Evolutionary conservation across 2,888 invertebrate genomes (phyloP).

Genomic region (Protodeltote pygarga): DNA sequence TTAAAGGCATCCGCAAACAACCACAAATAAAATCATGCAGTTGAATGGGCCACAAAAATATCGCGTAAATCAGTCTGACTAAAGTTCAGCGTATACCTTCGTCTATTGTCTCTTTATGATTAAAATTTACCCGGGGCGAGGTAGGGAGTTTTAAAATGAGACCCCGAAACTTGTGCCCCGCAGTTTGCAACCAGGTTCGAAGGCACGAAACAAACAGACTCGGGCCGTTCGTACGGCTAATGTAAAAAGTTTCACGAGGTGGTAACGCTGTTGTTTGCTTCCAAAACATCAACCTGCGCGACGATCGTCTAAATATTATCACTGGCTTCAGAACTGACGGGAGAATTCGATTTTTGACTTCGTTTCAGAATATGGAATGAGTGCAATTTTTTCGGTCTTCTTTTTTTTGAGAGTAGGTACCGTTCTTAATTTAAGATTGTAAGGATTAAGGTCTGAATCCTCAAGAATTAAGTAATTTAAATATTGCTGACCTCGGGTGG

Average conservation of each 20-base stretch:
- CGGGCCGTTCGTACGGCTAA: slow-evolving; percentile 67
- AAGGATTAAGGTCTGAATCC: too few relatives aligned
- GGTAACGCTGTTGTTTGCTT: slow-evolving; percentile 72
- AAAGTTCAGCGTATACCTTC: slow-evolving; percentile 70
- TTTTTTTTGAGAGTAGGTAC: too few relatives aligned
- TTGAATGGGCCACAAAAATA: slow-evolving; percentile 57
- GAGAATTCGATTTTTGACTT: slow-evolving; percentile 22
- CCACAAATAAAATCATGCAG: slow-evolving; percentile 53
- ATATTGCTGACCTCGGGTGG: too few relatives aligned
- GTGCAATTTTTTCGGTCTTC: too few relatives aligned
- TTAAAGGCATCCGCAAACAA: slow-evolving; percentile 50
- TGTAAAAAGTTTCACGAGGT: slow-evolving; percentile 78
- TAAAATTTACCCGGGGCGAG: slow-evolving; percentile 72
- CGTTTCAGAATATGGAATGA: background rate
- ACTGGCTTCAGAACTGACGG: slow-evolving; percentile 28
- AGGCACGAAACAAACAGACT: slow-evolving; percentile 78
- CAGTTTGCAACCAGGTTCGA: slow-evolving; percentile 71
- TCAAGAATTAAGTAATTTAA: too few relatives aligned
- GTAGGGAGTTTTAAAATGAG: slow-evolving; percentile 76
- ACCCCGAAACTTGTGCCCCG: slow-evolving; percentile 76
- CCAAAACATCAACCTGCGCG: slow-evolving; percentile 70
- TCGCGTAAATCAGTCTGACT: slow-evolving; percentile 65
- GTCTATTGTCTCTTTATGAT: slow-evolving; percentile 81
- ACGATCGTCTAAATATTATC: slow-evolving; percentile 55
- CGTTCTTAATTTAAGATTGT: too few relatives aligned